Evolutionary conservation across 2,797 vertebrate species (phyloP).

Genomic region (Buceros bicornis): DNA sequence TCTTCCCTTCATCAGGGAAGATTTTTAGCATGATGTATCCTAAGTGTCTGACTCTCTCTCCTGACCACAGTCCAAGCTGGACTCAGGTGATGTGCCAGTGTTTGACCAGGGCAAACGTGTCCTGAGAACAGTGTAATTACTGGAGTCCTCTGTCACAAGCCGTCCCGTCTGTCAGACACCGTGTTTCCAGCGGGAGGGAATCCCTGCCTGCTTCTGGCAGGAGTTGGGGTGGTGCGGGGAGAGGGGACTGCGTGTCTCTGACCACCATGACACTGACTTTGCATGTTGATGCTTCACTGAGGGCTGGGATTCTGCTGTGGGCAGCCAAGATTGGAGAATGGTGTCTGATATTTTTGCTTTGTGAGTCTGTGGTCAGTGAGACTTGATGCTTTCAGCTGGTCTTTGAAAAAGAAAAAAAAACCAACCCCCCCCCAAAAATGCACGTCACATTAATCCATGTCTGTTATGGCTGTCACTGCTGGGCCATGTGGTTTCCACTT

Average conservation of each 20-base stretch:
- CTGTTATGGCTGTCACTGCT: neutral
- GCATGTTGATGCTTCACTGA: neutral
- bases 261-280: neutral
- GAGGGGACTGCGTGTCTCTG: neutral
- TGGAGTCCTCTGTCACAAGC: neutral
- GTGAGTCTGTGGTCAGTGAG: neutral
- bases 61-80: neutral
- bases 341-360: neutral
- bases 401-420: neutral
- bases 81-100: neutral
- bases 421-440: neutral
- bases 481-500: neutral
- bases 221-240: neutral
- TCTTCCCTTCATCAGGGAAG: neutral
- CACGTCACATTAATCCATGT: neutral
- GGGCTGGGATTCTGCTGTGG: neutral
- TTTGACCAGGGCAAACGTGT: neutral
- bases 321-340: neutral
- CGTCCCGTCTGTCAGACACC: accelerated
- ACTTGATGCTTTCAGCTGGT: neutral
- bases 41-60: neutral
- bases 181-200: neutral
- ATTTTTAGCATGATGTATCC: neutral
- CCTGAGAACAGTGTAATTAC: neutral
- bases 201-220: neutral